phyloP scores from a whole-genome alignment of 2,797 vertebrate genomes.

The Enteromius fasciolatus region DNA sequence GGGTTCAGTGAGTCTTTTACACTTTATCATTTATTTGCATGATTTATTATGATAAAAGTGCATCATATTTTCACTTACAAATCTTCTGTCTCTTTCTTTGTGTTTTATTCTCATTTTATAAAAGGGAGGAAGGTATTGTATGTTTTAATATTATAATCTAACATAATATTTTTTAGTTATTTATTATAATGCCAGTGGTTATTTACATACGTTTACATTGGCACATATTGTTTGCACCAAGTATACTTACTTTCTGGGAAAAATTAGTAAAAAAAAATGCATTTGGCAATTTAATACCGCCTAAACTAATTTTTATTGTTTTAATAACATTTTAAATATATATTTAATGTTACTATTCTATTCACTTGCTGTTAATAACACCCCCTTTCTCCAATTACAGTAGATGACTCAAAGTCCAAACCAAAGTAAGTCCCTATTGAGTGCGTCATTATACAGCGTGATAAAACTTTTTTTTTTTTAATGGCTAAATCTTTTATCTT shows the following conservation, averaged over 20 bases:
- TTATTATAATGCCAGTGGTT: neutral
- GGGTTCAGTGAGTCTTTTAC: slow-evolving; percentile 68
- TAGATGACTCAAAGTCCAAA: slow-evolving; percentile 75
- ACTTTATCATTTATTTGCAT: neutral
- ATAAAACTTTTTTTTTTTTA: neutral
- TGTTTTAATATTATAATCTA: neutral
- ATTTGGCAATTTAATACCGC: too few relatives aligned
- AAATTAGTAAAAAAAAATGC: neutral
- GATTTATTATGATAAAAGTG: neutral
- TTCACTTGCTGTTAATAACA: slow-evolving; percentile 53
- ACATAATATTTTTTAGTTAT: neutral
- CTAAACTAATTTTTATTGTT: neutral
- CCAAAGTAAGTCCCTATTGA: slow-evolving; percentile 72
- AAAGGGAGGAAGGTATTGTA: slow-evolving; percentile 62
- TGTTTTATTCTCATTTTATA: slow-evolving; percentile 34
- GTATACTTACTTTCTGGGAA: neutral
- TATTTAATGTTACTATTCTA: neutral
- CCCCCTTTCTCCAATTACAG: slow-evolving; percentile 39
- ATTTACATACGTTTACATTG: neutral
- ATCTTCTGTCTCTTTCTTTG: slow-evolving; percentile 28
- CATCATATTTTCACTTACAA: neutral
- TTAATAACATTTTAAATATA: neutral
- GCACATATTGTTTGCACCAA: neutral
- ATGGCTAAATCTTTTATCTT: slow-evolving; percentile 7
- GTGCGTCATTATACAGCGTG: neutral